phyloP scores from a whole-genome alignment of 2,888 invertebrate species.

The Acanthacorydalis orientalis region DNA sequence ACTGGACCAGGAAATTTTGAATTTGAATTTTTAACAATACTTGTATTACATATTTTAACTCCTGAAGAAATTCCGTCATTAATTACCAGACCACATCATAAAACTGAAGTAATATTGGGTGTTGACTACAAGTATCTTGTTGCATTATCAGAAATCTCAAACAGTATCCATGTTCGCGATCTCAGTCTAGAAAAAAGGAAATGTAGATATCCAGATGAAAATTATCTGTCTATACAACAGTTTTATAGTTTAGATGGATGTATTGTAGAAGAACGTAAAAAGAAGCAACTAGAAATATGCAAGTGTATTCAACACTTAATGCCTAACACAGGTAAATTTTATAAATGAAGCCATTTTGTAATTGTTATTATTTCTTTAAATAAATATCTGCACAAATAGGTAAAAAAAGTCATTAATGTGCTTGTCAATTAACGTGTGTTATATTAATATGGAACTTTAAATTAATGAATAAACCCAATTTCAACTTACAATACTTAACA shows the following conservation, averaged over 20 bases:
- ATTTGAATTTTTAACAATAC: slow-evolving; percentile 28
- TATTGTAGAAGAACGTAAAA: slow-evolving; percentile 49
- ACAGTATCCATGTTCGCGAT: slow-evolving; percentile 42
- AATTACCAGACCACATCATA: slow-evolving; percentile 44
- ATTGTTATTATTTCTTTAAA: neutral
- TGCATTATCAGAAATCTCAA: slow-evolving; percentile 40
- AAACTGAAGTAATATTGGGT: slow-evolving; percentile 38
- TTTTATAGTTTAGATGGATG: slow-evolving; percentile 60
- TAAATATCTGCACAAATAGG: too few relatives aligned
- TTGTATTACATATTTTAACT: too few relatives aligned
- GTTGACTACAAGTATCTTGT: slow-evolving; percentile 28
- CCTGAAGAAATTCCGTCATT: slow-evolving; percentile 49
- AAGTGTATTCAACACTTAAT: slow-evolving; percentile 54
- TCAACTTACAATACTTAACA: too few relatives aligned
- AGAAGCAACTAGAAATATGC: slow-evolving; percentile 40
- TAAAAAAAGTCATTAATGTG: too few relatives aligned
- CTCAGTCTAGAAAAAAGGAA: slow-evolving; percentile 46
- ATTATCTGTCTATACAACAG: slow-evolving; percentile 39
- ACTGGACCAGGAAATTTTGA: slow-evolving; percentile 43
- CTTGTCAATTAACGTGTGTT: too few relatives aligned
- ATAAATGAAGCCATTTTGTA: neutral
- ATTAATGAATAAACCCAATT: too few relatives aligned
- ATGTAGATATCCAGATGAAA: slow-evolving; percentile 54
- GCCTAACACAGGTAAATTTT: slow-evolving; percentile 30
- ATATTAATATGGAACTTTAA: too few relatives aligned